Evolutionary conservation across 35 echinoderm and acorn worm species (phyloP).

Genomic region (Ophioderma brevispina): DNA sequence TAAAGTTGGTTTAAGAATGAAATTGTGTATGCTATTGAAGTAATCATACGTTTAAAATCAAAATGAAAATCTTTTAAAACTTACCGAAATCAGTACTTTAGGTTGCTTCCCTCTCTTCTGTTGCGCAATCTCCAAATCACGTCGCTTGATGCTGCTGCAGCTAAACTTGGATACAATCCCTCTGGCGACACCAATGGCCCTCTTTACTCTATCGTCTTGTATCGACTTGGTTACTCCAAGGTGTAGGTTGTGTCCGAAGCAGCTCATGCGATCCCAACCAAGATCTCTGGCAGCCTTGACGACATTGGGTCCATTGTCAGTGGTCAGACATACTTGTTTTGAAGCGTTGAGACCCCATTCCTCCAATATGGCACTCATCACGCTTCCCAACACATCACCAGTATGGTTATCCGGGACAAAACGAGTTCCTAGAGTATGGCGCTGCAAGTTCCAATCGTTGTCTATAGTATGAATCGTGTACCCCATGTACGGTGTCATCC

Average conservation of each 20-base stretch:
- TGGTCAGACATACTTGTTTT: slow-evolving; percentile 31
- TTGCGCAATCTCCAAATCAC: not conserved
- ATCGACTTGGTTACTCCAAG: slow-evolving; percentile 49
- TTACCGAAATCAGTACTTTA: not conserved
- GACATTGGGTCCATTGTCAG: slow-evolving; percentile 49
- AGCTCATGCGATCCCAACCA: slow-evolving; percentile 22
- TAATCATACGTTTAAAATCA: too few relatives aligned
- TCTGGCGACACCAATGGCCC: not conserved
- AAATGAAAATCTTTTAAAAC: too few relatives aligned
- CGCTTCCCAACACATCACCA: not conserved
- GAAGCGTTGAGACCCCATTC: not conserved
- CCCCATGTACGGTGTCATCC: too few relatives aligned
- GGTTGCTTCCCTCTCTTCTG: not conserved
- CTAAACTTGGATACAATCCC: slow-evolving; percentile 33
- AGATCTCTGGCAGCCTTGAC: slow-evolving; percentile 28
- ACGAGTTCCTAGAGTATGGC: not conserved
- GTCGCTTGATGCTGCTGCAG: slow-evolving; percentile 25
- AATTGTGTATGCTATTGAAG: too few relatives aligned
- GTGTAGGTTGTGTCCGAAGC: slow-evolving; percentile 64
- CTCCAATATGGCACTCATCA: not conserved
- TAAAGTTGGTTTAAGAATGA: too few relatives aligned
- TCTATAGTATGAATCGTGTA: too few relatives aligned
- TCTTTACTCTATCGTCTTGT: not conserved
- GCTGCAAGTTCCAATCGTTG: too few relatives aligned
- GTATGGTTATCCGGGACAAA: not conserved